A percentile compares a stretch with the other conserved stretches of the same genome.
phyloP scores from a whole-genome alignment of 2,113 vertebrate genomes.

The Cynocephalus volans region DNA sequence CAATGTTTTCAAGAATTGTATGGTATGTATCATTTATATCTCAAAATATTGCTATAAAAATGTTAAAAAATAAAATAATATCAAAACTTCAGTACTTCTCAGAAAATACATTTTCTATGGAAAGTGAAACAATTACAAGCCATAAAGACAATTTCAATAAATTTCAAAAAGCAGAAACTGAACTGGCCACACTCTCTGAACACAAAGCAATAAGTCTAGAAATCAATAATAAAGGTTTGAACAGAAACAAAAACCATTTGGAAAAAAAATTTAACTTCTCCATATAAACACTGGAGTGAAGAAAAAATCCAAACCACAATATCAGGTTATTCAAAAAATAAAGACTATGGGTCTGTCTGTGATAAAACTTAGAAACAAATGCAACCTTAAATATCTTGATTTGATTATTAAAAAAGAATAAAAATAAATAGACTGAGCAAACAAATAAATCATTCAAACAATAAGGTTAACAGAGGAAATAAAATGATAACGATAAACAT shows the following conservation, averaged over 20 bases:
- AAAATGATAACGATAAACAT: background rate
- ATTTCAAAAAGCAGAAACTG: background rate
- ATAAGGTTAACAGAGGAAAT: background rate
- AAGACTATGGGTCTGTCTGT: background rate
- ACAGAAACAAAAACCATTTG: background rate
- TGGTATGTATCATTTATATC: background rate
- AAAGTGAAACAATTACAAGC: slow-evolving; percentile 49
- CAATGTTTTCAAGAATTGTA: background rate
- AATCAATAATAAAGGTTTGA: background rate
- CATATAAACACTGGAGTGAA: background rate
- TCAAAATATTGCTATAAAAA: background rate
- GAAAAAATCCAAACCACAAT: background rate
- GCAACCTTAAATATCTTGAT: slow-evolving; percentile 9
- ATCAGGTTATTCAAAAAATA: slow-evolving; percentile 4
- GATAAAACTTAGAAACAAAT: slow-evolving; percentile 9
- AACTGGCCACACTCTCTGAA: background rate
- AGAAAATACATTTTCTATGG: slow-evolving; percentile 6
- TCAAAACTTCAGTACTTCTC: background rate
- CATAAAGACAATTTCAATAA: slow-evolving; percentile 31
- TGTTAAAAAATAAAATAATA: slow-evolving; percentile 7
- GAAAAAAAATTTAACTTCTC: background rate
- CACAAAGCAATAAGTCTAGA: background rate
- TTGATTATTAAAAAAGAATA: background rate
- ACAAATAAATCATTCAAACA: slow-evolving; percentile 3
- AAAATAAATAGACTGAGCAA: background rate